Conservation (phyloP, 2,888 invertebrate genomes). For the Plagiodera versicolora region DNA sequence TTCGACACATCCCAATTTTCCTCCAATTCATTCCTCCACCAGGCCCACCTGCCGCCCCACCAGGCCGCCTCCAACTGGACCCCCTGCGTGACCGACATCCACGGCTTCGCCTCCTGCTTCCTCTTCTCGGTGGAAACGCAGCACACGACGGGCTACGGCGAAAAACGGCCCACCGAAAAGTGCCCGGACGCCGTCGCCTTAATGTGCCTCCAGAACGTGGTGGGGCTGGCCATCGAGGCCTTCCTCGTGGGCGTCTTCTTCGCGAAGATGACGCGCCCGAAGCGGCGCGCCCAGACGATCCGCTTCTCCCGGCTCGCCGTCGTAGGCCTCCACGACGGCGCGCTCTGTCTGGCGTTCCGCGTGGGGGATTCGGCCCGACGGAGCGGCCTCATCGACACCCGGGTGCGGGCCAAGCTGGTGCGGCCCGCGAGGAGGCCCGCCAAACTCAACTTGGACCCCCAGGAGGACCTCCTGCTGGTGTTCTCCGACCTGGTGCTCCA, state of each 20-base stretch:
- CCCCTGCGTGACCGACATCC: slow-evolving; percentile 82
- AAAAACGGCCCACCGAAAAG: slow-evolving; percentile 80
- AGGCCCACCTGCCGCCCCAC: slow-evolving; percentile 56
- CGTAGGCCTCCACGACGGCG: slow-evolving; percentile 77
- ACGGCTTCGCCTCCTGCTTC: slow-evolving; percentile 87
- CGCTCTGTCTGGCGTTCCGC: slow-evolving; percentile 75
- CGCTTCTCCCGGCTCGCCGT: slow-evolving; percentile 85
- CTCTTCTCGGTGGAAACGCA: slow-evolving; percentile 95
- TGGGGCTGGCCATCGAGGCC: slow-evolving; percentile 65
- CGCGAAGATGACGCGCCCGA: slow-evolving; percentile 89
- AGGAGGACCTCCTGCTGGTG: slow-evolving; percentile 86
- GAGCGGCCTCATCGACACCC: slow-evolving; percentile 79
- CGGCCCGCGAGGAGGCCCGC: too few species aligned
- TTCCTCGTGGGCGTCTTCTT: slow-evolving; percentile 86
- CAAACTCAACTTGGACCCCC: too few species aligned
- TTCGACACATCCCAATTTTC: too few species aligned
- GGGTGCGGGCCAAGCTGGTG: slow-evolving; percentile 81
- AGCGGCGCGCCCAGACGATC: slow-evolving; percentile 85
- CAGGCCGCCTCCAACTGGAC: slow-evolving; percentile 46
- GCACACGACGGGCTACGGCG: slow-evolving; percentile 86
- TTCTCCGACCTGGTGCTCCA: slow-evolving; percentile 96
- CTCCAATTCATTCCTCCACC: too few species aligned
- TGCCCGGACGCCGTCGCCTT: slow-evolving; percentile 90
- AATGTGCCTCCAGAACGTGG: slow-evolving; percentile 90
- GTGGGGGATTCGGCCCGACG: too few species aligned